Evolutionary conservation across 1,140 invertebrate species (phyloP).

Genomic region (Trichogramma pretiosum): DNA sequence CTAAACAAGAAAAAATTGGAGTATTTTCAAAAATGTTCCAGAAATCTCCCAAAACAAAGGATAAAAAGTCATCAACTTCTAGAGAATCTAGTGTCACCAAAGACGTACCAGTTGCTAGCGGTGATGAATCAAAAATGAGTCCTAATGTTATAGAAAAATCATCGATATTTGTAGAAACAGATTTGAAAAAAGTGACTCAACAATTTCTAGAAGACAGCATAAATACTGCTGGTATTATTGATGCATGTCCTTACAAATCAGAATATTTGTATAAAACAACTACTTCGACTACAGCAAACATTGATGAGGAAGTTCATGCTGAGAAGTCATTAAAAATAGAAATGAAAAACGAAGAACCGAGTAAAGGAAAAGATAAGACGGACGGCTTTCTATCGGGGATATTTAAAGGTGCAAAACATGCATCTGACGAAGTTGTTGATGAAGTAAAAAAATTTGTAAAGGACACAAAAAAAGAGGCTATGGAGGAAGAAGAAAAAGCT

Average conservation of each 20-base stretch:
- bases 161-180: constrained; percentile 12
- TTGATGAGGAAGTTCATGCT: background rate
- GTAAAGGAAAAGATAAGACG: background rate
- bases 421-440: constrained; percentile 29
- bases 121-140: background rate
- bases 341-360: background rate
- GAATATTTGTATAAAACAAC: constrained; percentile 18
- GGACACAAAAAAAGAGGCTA: constrained; percentile 20
- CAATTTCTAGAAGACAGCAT: constrained; percentile 32
- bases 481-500: constrained; percentile 13
- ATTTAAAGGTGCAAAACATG: constrained; percentile 32
- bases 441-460: constrained; percentile 31
- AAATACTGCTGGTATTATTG: constrained; percentile 23
- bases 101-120: no score
- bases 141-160: constrained; percentile 13
- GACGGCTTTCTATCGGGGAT: constrained; percentile 22
- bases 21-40: constrained; percentile 35
- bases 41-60: constrained; percentile 32
- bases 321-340: background rate
- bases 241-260: constrained; percentile 28
- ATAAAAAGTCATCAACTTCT: constrained; percentile 24
- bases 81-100: no score
- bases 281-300: background rate
- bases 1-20: constrained; percentile 24
- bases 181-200: constrained; percentile 23